These are phyloP conservation scores for Drosophila grimshawi DNA, from an alignment of 1,140 invertebrate genomes.

Conservation along the genomic window DNA sequence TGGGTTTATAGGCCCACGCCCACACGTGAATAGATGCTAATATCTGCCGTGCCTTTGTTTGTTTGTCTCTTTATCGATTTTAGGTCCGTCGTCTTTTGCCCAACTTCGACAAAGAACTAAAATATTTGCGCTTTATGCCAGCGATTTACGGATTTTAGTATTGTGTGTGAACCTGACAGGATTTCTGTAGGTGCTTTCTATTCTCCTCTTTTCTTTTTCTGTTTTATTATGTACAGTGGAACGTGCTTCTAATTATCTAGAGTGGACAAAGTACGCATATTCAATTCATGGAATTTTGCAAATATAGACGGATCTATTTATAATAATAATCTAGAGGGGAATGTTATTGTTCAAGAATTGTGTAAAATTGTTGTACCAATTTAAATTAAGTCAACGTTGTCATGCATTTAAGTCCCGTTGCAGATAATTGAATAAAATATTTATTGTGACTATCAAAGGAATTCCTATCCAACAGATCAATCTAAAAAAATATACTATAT, in stretches of 20 bases:
- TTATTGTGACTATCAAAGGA: not conserved
- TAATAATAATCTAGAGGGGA: constrained; percentile 1
- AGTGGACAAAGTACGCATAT: constrained; percentile 25
- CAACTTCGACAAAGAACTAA: constrained; percentile 1
- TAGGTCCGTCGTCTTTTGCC: not conserved
- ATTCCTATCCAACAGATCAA: not conserved
- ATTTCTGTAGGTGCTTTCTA: constrained; percentile 48
- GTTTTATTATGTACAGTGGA: constrained; percentile 50
- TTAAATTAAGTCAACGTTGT: not conserved
- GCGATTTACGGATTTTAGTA: constrained; percentile 27
- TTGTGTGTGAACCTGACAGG: constrained; percentile 15
- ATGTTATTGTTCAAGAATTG: constrained; percentile 1
- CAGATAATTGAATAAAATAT: not conserved
- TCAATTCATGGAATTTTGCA: not conserved
- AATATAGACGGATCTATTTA: constrained; percentile 1
- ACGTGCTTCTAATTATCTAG: constrained; percentile 66
- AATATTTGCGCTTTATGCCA: constrained; percentile 41
- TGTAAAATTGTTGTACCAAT: not conserved
- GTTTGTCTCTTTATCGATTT: constrained; percentile 62
- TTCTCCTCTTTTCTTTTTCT: not conserved
- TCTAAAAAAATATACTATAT: not conserved
- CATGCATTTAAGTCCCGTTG: not conserved
- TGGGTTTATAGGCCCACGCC: constrained; percentile 17
- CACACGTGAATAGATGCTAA: constrained; percentile 28
- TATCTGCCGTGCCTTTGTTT: constrained; percentile 36